Base-by-base conservation (phyloP, 2,797 vertebrate genomes). In the Oophaga sylvatica region DNA sequence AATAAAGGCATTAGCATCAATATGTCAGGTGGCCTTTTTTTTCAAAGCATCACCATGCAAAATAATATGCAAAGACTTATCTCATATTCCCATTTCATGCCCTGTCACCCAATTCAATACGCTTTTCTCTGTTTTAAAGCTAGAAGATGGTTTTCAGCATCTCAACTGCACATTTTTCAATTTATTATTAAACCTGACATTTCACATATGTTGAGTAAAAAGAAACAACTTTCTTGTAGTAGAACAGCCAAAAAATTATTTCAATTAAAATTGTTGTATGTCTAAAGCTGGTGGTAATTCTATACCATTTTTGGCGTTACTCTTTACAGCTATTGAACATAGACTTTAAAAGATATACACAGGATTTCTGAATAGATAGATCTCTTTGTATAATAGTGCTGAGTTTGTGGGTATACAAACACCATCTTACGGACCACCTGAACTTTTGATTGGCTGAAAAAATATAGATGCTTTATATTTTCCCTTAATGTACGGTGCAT, bases 41-140 rank as follows among this genome's bases (percentile, higher is more conserved):
- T 84, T 60, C 57, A 84, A 75, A 84, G 75, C 22, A 73, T 76
- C 22, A 48, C 16, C 22, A 84, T 15, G 35, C 68, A 73, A 84
- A 59, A 26, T 62, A 15, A 60, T 59, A 83, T 75, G 71, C 68
- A 60, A 70, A 83, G 70, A 22, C 68, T 84, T 84, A 75, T 75
- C 70, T 84, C 56, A 75, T 76, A 76, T 84, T 84, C 20, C 57
- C 60, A 60, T 75, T 76, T 84, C 70, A 84, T 62, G 82, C 70
- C 82, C 59, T 84, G 82, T 84, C 82, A 84, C 82, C 82, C 70
- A 62, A 76, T 75, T 48, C 82, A 84, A 84, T 75, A 84, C 62
- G n/a, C 68, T 60, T 62, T 76, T 59, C 59, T 63, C n/a, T 84
- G 45, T 41, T 84, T 84, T 84, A 84, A 84, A 62, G 70, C 35